Evolutionary conservation across 2,797 vertebrate species (phyloP), one percentile per base, ranked within the genome.

Genomic region (Chromis chromis): DNA sequence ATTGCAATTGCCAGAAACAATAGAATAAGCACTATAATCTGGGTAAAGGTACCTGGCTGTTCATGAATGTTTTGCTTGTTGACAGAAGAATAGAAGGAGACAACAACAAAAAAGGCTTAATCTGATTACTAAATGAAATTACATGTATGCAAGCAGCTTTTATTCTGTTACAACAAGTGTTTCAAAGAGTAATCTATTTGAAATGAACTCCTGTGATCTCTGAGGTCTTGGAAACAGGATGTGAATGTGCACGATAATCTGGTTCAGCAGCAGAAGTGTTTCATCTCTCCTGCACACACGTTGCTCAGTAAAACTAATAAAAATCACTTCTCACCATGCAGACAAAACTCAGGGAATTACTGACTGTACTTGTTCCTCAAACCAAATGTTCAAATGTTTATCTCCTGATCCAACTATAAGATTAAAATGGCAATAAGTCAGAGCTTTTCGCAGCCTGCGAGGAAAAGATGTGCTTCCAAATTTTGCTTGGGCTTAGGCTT

Each of bases 381-480:
- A 70, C 33, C 25, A 2, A 56, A 40, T 17, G 56, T 21, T 48
- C 22, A 46, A 31, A 24, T 7, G n/a, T 36, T 24, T 52, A 28
- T 48, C 28, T 55, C 33, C 42, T 67, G 21, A 17, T 33, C 44
- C 17, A n/a, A 24, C 40, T 40, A 54, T 24, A 7, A 61, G 16
- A 56, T 22, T 25, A 57, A 31, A 22, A 44, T 21, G 21, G 11
- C 28, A 46, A n/a, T 27, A 55, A 44, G 28, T 54, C 49, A 49
- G 39, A 60, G 17, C 13, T 52, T 63, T 56, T 76, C 19, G 21
- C 65, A 69, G 52, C 22, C 50, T 50, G 13, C 2, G 13, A 76
- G n/a, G 31, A 61, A 68, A 56, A 40, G 13, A 50, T 58, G 31
- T 3, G 50, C 59, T 55, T 71, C 60, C 52, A 57, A 72, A 50